Conservation (phyloP, 1,140 invertebrate genomes). For the Amphibalanus amphitrite region DNA sequence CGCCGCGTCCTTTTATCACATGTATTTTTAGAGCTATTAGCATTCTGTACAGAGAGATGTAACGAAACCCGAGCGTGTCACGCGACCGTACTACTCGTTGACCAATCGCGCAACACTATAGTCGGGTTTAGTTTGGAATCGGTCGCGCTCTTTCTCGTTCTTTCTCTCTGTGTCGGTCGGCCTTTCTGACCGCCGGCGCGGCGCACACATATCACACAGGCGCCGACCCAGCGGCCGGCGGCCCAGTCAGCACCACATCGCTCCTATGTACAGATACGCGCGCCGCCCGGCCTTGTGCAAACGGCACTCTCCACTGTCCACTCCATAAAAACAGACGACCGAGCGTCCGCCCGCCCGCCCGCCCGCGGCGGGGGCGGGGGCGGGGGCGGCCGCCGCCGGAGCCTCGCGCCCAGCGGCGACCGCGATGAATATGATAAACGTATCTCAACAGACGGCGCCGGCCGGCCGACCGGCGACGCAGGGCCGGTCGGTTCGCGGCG, state of each 20-base stretch:
- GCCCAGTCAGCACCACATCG: too few species aligned
- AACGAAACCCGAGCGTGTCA: neutral
- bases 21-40: slow-evolving; percentile 2
- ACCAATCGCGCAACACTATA: neutral
- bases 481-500: too few species aligned
- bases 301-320: neutral
- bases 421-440: neutral
- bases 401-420: too few species aligned
- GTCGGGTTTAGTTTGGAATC: neutral
- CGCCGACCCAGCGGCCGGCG: too few species aligned
- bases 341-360: neutral
- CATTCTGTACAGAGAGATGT: neutral
- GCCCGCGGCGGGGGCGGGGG: too few species aligned
- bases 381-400: too few species aligned
- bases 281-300: neutral
- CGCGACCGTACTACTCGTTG: neutral
- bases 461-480: too few species aligned
- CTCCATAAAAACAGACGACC: neutral
- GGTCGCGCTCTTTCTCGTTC: neutral
- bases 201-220: neutral
- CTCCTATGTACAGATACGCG: neutral
- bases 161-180: neutral
- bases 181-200: neutral
- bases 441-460: neutral
- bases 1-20: neutral